Evolutionary conservation across 2,797 vertebrate genomes (phyloP).

Genomic region (Myripristis jacobus): DNA sequence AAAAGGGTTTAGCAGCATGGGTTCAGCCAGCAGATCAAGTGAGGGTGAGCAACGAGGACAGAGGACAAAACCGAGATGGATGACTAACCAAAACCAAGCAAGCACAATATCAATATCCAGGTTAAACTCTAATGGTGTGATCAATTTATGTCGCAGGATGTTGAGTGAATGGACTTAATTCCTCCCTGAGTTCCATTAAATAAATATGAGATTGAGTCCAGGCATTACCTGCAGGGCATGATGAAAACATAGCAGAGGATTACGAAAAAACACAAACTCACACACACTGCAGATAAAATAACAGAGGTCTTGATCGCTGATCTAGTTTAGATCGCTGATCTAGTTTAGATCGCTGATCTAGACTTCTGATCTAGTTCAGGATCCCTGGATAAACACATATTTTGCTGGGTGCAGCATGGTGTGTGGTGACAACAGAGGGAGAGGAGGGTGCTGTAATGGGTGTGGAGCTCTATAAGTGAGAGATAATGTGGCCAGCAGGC

Average conservation of each 20-base stretch:
- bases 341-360: neutral
- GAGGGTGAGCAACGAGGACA: too few species aligned
- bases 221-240: neutral
- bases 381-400: constrained; percentile 2
- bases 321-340: too few species aligned
- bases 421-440: constrained; percentile 13
- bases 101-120: constrained; percentile 6
- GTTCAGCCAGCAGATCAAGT: neutral
- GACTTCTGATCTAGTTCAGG: neutral
- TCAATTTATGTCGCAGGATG: neutral
- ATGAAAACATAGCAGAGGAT: constrained; percentile 8
- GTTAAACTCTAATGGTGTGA: neutral
- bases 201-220: neutral
- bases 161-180: constrained; percentile 9
- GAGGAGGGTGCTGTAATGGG: constrained; percentile 6
- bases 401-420: constrained; percentile 9
- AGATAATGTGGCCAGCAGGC: constrained; percentile 39
- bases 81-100: neutral
- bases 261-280: neutral
- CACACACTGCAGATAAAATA: constrained; percentile 12
- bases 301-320: too few species aligned
- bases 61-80: neutral
- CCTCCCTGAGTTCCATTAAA: neutral
- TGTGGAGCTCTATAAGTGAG: constrained; percentile 33
- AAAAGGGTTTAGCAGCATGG: neutral